phyloP scores from a whole-genome alignment of 2,113 vertebrate species.

The Brachyhypopomus gauderio region DNA sequence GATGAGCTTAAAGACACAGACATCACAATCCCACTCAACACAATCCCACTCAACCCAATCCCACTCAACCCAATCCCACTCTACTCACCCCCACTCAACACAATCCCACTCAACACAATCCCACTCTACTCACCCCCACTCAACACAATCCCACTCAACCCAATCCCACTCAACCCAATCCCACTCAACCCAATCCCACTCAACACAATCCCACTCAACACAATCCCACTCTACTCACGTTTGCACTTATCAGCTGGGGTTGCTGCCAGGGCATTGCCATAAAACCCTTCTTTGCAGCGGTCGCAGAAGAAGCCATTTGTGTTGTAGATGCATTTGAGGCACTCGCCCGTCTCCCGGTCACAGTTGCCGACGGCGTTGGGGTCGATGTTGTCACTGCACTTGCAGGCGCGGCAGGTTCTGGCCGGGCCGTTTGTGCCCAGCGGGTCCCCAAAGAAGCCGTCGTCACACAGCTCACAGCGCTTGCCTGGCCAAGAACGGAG shows the following conservation, averaged over 20 bases:
- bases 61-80: too few species aligned
- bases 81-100: too few species aligned
- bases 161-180: too few species aligned
- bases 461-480: constrained; percentile 93
- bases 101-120: too few species aligned
- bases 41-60: too few species aligned
- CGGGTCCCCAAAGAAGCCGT: constrained; percentile 93
- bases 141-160: too few species aligned
- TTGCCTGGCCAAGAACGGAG: constrained; percentile 79
- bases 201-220: too few species aligned
- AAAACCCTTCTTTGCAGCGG: constrained; percentile 88
- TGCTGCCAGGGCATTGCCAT: constrained; percentile 80
- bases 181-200: too few species aligned
- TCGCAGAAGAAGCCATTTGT: constrained; percentile 85
- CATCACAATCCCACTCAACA: too few species aligned
- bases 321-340: constrained; percentile 90
- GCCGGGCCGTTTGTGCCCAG: constrained; percentile 75
- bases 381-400: constrained; percentile 94
- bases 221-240: constrained; percentile 66
- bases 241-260: constrained; percentile 84
- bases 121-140: too few species aligned
- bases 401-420: constrained; percentile 83
- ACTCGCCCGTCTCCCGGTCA: constrained; percentile 81
- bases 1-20: too few species aligned
- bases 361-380: constrained; percentile 87